These are phyloP conservation scores for Anolis apletophallus DNA, from an alignment of 2,797 vertebrate species.

Conservation along the genomic window DNA sequence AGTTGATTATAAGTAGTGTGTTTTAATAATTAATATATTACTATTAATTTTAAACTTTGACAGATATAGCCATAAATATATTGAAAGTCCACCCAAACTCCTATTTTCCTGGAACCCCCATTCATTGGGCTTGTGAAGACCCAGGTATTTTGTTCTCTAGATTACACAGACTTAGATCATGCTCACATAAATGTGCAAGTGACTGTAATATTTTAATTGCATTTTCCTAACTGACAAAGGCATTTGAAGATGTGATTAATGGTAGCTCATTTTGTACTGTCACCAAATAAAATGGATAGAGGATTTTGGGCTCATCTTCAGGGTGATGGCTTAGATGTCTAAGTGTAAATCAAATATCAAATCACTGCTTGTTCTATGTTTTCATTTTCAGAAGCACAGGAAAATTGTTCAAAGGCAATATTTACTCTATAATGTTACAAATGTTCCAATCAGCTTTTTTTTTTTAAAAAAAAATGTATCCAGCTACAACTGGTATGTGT, in stretches of 20 bases:
- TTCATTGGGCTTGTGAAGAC: neutral
- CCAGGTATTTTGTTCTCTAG: neutral
- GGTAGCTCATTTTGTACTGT: neutral
- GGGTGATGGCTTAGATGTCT: neutral
- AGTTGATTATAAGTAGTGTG: neutral
- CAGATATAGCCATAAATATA: neutral
- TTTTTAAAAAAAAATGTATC: neutral
- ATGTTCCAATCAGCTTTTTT: constrained; percentile 1
- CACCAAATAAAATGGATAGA: too few relatives aligned
- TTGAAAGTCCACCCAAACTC: too few relatives aligned
- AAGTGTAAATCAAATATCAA: neutral
- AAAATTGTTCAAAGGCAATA: neutral
- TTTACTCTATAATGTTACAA: neutral
- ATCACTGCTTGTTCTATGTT: neutral
- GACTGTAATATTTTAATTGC: too few relatives aligned
- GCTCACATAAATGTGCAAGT: too few relatives aligned
- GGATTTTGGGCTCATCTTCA: neutral
- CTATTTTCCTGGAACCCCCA: neutral
- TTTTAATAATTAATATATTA: neutral
- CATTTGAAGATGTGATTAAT: neutral
- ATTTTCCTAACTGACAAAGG: too few relatives aligned
- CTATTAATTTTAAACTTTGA: too few relatives aligned
- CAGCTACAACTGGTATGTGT: neutral
- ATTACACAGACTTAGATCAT: neutral
- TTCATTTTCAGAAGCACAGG: neutral